A percentile compares a stretch with the other conserved stretches of the same genome.
Conservation (phyloP, 2,888 invertebrate genomes). For the Tetranychus piercei region DNA sequence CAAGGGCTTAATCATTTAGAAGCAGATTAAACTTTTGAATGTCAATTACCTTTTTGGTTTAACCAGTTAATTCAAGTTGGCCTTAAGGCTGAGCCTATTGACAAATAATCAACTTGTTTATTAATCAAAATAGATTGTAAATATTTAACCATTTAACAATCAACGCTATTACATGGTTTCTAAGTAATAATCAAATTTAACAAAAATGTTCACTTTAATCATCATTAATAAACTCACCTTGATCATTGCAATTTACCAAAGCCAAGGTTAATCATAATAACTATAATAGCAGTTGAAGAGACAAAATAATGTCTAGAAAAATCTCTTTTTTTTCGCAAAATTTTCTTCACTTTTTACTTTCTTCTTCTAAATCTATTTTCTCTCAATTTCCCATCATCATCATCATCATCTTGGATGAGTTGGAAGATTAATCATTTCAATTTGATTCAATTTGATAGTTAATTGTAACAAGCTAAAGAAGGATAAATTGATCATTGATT, state of each 20-base stretch:
- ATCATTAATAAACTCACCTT: background rate
- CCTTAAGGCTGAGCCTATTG: too few relatives aligned
- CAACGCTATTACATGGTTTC: background rate
- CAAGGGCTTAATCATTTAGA: background rate
- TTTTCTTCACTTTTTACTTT: background rate
- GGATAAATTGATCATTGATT: background rate
- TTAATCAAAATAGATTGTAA: background rate
- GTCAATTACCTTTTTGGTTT: too few relatives aligned
- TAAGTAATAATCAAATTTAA: background rate
- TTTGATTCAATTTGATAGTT: background rate
- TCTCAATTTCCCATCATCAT: background rate
- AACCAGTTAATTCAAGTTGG: too few relatives aligned
- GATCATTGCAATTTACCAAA: background rate
- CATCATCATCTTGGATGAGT: background rate
- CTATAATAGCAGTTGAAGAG: background rate
- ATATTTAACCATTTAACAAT: background rate
- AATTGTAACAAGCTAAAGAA: background rate
- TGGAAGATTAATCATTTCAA: background rate
- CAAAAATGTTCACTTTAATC: conserved; percentile 2
- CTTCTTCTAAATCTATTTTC: background rate
- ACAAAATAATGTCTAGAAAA: background rate
- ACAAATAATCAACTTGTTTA: too few relatives aligned
- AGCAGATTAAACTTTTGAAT: background rate
- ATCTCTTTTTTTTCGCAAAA: background rate
- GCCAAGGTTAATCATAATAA: background rate